Conservation (phyloP, 2,797 vertebrate species). For the Tenualosa thibaudeaui region DNA sequence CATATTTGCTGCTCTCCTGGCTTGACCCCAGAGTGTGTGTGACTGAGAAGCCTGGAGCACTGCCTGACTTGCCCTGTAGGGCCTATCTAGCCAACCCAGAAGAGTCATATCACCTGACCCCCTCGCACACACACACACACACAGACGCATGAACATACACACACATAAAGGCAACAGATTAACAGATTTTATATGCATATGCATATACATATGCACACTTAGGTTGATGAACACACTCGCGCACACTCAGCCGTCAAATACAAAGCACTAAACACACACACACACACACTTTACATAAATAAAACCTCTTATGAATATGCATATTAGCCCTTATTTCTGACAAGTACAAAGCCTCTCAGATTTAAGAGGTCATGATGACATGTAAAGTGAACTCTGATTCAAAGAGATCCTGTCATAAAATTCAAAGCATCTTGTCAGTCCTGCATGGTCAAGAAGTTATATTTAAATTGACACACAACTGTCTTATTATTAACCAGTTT, state of each 20-base stretch:
- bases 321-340: background rate
- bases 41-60: constrained; percentile 57
- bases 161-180: background rate
- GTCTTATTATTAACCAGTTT: background rate
- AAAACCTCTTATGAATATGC: background rate
- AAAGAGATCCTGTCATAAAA: background rate
- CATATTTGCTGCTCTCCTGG: constrained; percentile 48
- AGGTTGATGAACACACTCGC: constrained; percentile 18
- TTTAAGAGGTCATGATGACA: background rate
- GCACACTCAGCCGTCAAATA: background rate
- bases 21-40: constrained; percentile 63
- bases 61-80: constrained; percentile 59
- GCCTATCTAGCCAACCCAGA: constrained; percentile 64
- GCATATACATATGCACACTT: constrained; percentile 50
- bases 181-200: no score
- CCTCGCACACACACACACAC: constrained; percentile 51
- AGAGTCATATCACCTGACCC: constrained; percentile 65
- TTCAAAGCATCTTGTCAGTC: background rate
- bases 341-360: background rate
- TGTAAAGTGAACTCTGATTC: no score
- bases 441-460: no score
- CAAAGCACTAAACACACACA: background rate
- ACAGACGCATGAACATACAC: background rate
- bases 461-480: no score
- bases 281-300: background rate